A percentile compares a stretch with the other conserved stretches of the same genome.
phyloP scores from a whole-genome alignment of 2,888 invertebrate species.

The Pandemis heparana region DNA sequence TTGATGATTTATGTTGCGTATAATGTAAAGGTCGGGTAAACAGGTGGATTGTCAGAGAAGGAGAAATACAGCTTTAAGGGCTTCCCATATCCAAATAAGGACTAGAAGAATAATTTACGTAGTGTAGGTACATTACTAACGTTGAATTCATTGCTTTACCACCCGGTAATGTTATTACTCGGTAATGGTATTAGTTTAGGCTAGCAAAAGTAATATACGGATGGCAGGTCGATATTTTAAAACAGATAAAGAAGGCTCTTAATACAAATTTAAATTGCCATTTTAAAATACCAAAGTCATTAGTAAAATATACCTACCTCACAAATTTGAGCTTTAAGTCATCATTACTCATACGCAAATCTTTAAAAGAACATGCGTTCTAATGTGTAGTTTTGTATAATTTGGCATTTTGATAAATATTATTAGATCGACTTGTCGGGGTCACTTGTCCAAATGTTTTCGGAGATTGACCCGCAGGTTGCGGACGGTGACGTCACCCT shows the following conservation, averaged over 20 bases:
- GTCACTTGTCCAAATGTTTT: slow-evolving; percentile 29
- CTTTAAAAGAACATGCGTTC: slow-evolving; percentile 12
- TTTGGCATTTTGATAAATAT: slow-evolving; percentile 26
- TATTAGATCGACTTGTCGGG: slow-evolving; percentile 15
- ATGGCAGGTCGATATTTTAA: neutral
- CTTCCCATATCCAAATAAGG: neutral
- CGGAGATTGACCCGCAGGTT: slow-evolving; percentile 2
- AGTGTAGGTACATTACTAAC: neutral
- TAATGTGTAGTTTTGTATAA: slow-evolving; percentile 30
- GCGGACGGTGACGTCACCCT: slow-evolving; percentile 18
- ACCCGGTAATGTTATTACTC: too few species aligned
- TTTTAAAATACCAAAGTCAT: slow-evolving; percentile 19
- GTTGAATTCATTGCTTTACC: neutral
- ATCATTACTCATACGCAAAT: slow-evolving; percentile 18
- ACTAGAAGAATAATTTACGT: neutral
- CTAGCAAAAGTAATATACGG: neutral
- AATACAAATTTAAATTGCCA: slow-evolving; percentile 20
- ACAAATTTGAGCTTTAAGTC: slow-evolving; percentile 12
- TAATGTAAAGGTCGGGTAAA: slow-evolving; percentile 10
- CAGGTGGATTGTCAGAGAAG: slow-evolving; percentile 18
- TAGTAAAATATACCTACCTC: slow-evolving; percentile 23
- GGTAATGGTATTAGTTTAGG: neutral
- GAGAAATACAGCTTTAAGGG: neutral
- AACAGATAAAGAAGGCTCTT: neutral
- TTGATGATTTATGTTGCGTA: slow-evolving; percentile 25